These are phyloP conservation scores for Gonioctena quinquepunctata DNA, from an alignment of 1,140 invertebrate genomes.

Conservation along the genomic window DNA sequence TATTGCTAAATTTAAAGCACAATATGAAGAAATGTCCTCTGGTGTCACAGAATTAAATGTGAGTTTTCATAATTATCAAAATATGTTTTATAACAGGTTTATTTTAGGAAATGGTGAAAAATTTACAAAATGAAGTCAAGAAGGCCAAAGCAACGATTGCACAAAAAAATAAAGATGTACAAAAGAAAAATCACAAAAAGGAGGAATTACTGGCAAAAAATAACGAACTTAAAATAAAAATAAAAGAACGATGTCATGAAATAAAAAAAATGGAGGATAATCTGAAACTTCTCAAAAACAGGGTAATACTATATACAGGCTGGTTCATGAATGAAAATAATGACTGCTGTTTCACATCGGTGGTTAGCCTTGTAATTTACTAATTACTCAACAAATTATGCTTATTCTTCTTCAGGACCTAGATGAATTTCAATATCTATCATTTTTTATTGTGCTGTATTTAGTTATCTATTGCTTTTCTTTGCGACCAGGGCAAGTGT, in stretches of 20 bases:
- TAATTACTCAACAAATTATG: too few species aligned
- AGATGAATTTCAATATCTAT: too few species aligned
- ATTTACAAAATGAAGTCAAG: conserved; percentile 68
- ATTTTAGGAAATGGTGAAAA: conserved; percentile 55
- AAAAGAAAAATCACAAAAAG: conserved; percentile 64
- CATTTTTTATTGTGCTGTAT: too few species aligned
- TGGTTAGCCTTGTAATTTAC: too few species aligned
- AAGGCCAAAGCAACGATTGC: conserved; percentile 75
- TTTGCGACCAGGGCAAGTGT: too few species aligned
- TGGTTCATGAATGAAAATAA: too few species aligned
- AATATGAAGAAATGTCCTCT: conserved; percentile 58
- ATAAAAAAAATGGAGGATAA: conserved; percentile 64
- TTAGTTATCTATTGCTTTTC: too few species aligned
- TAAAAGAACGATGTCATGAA: conserved; percentile 79
- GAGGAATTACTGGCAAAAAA: conserved; percentile 71
- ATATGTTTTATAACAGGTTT: not conserved
- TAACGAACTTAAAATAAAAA: conserved; percentile 71
- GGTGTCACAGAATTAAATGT: conserved; percentile 59
- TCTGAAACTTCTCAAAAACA: conserved; percentile 51
- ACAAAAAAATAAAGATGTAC: conserved; percentile 77
- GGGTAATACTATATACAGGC: too few species aligned
- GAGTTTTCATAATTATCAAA: conserved; percentile 26
- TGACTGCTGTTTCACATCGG: too few species aligned
- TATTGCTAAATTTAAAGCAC: conserved; percentile 60
- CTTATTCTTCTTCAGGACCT: too few species aligned